Conservation (phyloP, 2,797 vertebrate species). For the Zalophus californianus region DNA sequence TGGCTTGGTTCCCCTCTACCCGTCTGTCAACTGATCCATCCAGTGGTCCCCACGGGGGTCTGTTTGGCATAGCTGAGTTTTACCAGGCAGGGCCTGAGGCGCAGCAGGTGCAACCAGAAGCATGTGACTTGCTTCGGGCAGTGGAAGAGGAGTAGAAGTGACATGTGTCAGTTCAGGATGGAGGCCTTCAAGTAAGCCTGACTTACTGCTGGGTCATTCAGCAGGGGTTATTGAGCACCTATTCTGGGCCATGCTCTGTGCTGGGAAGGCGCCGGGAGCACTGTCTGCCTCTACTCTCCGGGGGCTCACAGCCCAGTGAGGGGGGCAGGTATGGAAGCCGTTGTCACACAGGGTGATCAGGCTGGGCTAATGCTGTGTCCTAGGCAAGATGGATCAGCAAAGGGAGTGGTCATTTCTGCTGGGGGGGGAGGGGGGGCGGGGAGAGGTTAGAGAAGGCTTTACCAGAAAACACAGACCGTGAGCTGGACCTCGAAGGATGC, state of each 20-base stretch:
- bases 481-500: background rate
- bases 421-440: fast-evolving
- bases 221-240: background rate
- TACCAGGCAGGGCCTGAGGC: background rate
- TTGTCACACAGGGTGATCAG: background rate
- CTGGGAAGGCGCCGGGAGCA: background rate
- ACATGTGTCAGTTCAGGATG: background rate
- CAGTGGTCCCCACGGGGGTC: background rate
- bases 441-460: background rate
- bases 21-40: background rate
- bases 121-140: background rate
- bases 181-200: background rate
- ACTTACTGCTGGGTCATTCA: background rate
- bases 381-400: background rate
- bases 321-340: background rate
- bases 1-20: background rate
- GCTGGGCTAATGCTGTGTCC: background rate
- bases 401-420: background rate
- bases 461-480: background rate
- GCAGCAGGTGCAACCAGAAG: background rate
- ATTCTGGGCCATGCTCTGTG: background rate
- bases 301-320: background rate
- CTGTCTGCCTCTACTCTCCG: background rate
- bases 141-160: background rate
- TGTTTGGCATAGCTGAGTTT: background rate